phyloP scores from a whole-genome alignment of 92 coral and sea anemone species.

The Micromussa lordhowensis region DNA sequence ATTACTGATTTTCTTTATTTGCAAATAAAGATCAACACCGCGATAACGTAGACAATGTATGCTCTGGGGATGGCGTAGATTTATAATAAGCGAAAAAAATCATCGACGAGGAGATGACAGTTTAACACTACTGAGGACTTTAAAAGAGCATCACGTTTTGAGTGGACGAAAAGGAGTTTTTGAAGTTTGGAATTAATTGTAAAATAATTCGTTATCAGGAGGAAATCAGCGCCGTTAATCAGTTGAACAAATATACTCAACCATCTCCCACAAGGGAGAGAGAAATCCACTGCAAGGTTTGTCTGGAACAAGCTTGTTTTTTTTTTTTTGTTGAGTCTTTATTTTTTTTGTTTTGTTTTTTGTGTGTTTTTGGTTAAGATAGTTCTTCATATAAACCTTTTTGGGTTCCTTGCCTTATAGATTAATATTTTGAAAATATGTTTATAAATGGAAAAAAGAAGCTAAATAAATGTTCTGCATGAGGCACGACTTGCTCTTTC shows the following conservation, averaged over 20 bases:
- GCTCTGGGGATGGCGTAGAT: not conserved
- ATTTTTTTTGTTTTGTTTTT: not conserved
- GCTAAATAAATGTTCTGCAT: constrained; percentile 67
- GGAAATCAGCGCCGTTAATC: constrained; percentile 30
- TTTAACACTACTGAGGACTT: no score
- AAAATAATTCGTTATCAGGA: no score
- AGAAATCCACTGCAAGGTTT: constrained; percentile 45
- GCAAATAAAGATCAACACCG: not conserved
- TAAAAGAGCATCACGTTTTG: no score
- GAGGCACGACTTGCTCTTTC: constrained; percentile 35
- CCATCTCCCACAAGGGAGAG: constrained; percentile 6
- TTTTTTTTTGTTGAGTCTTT: not conserved
- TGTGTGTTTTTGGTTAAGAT: not conserved
- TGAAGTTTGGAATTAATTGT: no score
- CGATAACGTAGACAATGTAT: not conserved
- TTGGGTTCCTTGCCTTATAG: no score
- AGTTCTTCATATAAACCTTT: no score
- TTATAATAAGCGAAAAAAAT: not conserved
- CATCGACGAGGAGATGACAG: no score
- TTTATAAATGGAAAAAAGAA: no score
- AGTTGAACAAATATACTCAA: constrained; percentile 4
- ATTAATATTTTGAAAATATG: no score
- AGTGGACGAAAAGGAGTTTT: no score
- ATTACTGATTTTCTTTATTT: not conserved
- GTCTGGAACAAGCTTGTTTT: constrained; percentile 40